Evolutionary conservation across 2,888 invertebrate species (phyloP).

Genomic region (Callosobruchus maculatus): DNA sequence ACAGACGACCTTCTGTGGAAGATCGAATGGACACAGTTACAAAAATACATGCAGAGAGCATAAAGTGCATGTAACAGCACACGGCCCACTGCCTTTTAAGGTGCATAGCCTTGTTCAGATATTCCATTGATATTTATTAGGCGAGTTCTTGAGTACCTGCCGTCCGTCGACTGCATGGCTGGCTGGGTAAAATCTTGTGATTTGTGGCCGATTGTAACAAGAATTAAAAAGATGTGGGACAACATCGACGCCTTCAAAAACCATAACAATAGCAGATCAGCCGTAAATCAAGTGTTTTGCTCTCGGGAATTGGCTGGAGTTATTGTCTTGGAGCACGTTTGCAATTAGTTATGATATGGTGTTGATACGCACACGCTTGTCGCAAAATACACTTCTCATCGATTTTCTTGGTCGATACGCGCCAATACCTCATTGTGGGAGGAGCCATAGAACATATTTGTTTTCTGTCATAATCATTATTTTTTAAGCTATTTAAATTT

Average conservation of each 20-base stretch:
- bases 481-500: no score
- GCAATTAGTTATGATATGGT: neutral
- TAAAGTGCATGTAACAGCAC: neutral
- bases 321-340: neutral
- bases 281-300: neutral
- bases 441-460: no score
- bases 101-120: neutral
- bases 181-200: neutral
- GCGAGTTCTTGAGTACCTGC: neutral
- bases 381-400: no score
- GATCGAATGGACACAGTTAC: neutral
- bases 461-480: no score
- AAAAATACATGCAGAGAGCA: neutral
- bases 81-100: neutral
- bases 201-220: neutral
- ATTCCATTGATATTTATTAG: neutral
- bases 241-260: neutral
- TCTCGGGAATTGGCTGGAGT: neutral
- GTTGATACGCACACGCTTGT: neutral
- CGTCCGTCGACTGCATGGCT: neutral
- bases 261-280: neutral
- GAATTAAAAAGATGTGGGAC: neutral
- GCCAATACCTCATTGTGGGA: no score
- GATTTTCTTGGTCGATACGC: no score
- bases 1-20: neutral